Evolutionary conservation across 2,888 invertebrate species (phyloP), one percentile per base, ranked within the genome.

Genomic region (Anodontia alba): DNA sequence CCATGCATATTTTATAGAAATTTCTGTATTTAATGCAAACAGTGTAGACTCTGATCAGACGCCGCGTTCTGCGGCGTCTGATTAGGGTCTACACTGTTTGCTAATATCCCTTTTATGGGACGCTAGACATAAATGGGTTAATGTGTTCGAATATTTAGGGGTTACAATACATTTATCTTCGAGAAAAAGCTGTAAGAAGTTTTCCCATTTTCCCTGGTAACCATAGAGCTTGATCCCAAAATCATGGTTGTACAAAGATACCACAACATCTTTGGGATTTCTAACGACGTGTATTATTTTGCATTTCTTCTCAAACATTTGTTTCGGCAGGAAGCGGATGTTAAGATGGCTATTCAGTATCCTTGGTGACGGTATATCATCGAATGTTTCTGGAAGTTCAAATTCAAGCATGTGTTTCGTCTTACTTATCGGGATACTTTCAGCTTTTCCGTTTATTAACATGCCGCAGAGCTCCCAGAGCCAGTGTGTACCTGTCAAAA

Each of bases 401-500:
- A 83, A 80, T 72, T 88, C 88, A 20, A 86, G 69, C 86, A 86
- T 88, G 23, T 76, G 38, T 20, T 62, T 68, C 20, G 81, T 67
- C 73, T 88, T 88, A 42, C 71, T 73, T 23, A 78, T 77, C 5
- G 78, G 54, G 12, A 82, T 71, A 8, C 81, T 86, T 46, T 85
- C 87, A 1, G 87, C 82, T 20, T 76, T 79, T 12, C 81, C 80
- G 23, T 78, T 77, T 15, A 78, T 33, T n/a, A 88, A 54, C 88
- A 88, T 88, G 36, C 73, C 74, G 12, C 73, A 46, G 23, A 88
- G 84, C 68, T 88, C 88, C 83, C 84, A 87, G 7, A 79, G 57
- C 88, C 88, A 88, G 66, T 87, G 88, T 10, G 88, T 88, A 12
- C 88, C 88, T 88, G 57, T 3, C 38, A 76, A 67, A 33, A 23